Conservation (phyloP, 2,888 invertebrate genomes). For the Prenolepis imparis region DNA sequence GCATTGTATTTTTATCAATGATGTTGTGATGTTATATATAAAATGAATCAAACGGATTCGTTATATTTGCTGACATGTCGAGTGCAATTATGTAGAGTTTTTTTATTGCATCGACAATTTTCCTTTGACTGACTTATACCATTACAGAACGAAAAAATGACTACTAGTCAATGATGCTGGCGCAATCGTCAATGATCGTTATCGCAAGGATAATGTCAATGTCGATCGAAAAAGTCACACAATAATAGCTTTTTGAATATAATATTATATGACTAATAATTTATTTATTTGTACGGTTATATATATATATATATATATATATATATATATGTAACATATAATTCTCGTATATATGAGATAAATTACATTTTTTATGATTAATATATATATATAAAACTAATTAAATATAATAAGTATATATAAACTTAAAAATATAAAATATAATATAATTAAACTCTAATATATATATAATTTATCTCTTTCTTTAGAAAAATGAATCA, state of each 20-base stretch:
- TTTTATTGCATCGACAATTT: constrained; percentile 12
- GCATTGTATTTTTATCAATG: not conserved
- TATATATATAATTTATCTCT: not conserved
- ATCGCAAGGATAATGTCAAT: constrained; percentile 2
- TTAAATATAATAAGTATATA: too few species aligned
- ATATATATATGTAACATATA: too few species aligned
- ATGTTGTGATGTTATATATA: not conserved
- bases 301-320: not conserved
- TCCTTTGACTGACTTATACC: not conserved
- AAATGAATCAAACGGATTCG: not conserved
- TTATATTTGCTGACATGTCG: not conserved
- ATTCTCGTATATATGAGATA: too few species aligned
- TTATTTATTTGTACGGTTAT: not conserved
- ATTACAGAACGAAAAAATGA: constrained; percentile 23
- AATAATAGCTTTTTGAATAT: not conserved
- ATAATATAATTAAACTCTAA: too few species aligned
- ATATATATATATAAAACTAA: too few species aligned
- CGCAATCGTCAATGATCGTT: not conserved
- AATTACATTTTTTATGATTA: too few species aligned
- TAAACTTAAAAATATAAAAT: too few species aligned
- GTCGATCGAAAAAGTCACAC: not conserved
- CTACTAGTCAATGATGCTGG: not conserved
- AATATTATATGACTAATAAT: not conserved
- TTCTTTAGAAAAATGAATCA: not conserved
- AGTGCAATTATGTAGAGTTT: not conserved